Evolutionary conservation across 2,888 invertebrate genomes (phyloP), one percentile per base, ranked within the genome.

Genomic region (Drosophila affinis): DNA sequence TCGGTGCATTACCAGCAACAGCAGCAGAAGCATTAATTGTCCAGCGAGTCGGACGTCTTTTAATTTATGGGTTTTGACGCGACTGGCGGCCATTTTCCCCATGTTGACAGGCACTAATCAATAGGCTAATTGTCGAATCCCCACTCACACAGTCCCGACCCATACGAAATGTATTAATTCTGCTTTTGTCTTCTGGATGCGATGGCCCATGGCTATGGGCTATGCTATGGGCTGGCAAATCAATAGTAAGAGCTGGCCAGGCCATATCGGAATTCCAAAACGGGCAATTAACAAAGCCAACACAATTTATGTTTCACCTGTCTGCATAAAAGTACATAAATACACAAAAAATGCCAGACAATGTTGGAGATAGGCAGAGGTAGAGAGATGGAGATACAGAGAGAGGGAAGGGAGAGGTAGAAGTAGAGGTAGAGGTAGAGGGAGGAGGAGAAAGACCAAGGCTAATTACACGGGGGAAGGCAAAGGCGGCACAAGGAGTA

Each of bases 291-390:
- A 88, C 74, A 81, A 88, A 76, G 77, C 65, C 75, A 81, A 81
- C 78, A 82, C 79, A 89, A 89, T 89, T 88, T 90, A 90, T 89
- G 89, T 82, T 90, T 84, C 89, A 89, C 90, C 90, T 89, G 89
- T 88, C 81, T 72, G 76, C 87, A 83, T 82, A 84, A 85, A 82
- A 72, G 67, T 71, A 71, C 72, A 71, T 71, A 71, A 71, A 79
- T 80, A 86, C 78, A 71, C 78, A 76, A 79, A 68, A 65, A 80
- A 77, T 72, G 83, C 77, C 78, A 78, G 81, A 52, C 64, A 54
- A 59, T 65, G 65, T 34, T 55, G 51, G 39, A 32, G 57, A 63
- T 46, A 72, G 68, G 62, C 39, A n/a, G 34, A 1, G 34, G 12
- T 14, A 34, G 34, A 12, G 34, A 4, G 32, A 24, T 24, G 3